A percentile compares a stretch with the other conserved stretches of the same genome.
phyloP scores from a whole-genome alignment of 2,888 invertebrate genomes.

The Cheilosia variabilis region DNA sequence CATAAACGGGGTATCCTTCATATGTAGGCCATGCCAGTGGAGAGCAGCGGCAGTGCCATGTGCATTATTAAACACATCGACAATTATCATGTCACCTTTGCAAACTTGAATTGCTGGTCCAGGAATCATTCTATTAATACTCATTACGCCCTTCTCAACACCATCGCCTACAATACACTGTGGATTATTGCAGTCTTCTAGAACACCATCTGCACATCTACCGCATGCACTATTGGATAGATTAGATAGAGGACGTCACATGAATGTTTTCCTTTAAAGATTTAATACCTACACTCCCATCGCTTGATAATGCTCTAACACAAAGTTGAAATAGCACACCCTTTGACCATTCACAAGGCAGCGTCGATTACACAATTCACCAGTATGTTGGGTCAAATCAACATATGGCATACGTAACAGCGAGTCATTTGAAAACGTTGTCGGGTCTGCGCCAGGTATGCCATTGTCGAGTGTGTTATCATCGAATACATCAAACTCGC shows the following conservation, averaged over 20 bases:
- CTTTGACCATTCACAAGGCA: conserved; percentile 76
- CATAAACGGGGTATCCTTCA: conserved; percentile 90
- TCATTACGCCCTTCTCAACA: conserved; percentile 83
- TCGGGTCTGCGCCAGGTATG: neutral
- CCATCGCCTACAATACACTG: conserved; percentile 85
- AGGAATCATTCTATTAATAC: conserved; percentile 84
- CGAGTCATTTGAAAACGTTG: neutral
- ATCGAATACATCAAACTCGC: conserved; percentile 8
- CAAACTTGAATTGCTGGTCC: conserved; percentile 88
- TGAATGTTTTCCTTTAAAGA: neutral
- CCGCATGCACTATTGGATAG: conserved; percentile 83
- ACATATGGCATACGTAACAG: conserved; percentile 37
- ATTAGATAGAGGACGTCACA: conserved; percentile 10
- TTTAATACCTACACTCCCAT: conserved; percentile 81
- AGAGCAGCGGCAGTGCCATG: conserved; percentile 91
- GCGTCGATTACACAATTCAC: conserved; percentile 80
- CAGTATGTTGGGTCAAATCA: conserved; percentile 73
- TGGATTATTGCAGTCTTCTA: conserved; percentile 83
- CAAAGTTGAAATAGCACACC: conserved; percentile 83
- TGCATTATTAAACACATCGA: conserved; percentile 91
- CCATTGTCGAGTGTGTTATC: conserved; percentile 24
- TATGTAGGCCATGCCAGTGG: conserved; percentile 95
- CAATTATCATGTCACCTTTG: conserved; percentile 90
- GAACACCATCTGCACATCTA: conserved; percentile 82
- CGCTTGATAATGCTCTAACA: conserved; percentile 83